Evolutionary conservation across 1,140 invertebrate genomes (phyloP).

Genomic region (Epicauta chinensis): DNA sequence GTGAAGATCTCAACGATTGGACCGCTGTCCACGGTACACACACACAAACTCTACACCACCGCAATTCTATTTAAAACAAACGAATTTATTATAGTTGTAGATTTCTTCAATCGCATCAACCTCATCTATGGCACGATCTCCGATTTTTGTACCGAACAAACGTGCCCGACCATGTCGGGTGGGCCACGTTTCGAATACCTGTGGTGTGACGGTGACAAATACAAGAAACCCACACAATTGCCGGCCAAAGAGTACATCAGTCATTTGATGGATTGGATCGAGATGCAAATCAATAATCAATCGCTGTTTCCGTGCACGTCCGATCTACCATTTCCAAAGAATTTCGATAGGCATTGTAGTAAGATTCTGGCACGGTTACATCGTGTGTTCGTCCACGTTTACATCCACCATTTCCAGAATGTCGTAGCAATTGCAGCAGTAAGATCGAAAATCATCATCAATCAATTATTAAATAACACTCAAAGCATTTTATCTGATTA

Average conservation of each 20-base stretch:
- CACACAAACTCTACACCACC: too few species aligned
- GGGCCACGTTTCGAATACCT: constrained; percentile 86
- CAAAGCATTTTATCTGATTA: constrained; percentile 34
- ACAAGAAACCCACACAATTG: constrained; percentile 83
- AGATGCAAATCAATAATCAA: constrained; percentile 86
- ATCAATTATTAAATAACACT: background rate
- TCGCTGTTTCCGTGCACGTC: constrained; percentile 49
- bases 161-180: constrained; percentile 90
- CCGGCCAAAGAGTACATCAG: constrained; percentile 84
- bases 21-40: constrained; percentile 88
- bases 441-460: too few species aligned
- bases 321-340: constrained; percentile 87
- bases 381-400: constrained; percentile 93
- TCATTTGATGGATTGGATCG: constrained; percentile 92
- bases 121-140: constrained; percentile 86
- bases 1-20: constrained; percentile 91
- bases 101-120: constrained; percentile 95
- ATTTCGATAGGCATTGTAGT: constrained; percentile 71
- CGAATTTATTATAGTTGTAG: constrained; percentile 65
- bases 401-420: constrained; percentile 94
- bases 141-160: constrained; percentile 78
- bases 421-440: constrained; percentile 83
- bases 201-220: constrained; percentile 80
- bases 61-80: too few species aligned
- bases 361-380: constrained; percentile 90